A percentile compares a stretch with the other conserved stretches of the same genome.
phyloP scores from a whole-genome alignment of 2,797 vertebrate species.

The Centropyge bicolor region DNA sequence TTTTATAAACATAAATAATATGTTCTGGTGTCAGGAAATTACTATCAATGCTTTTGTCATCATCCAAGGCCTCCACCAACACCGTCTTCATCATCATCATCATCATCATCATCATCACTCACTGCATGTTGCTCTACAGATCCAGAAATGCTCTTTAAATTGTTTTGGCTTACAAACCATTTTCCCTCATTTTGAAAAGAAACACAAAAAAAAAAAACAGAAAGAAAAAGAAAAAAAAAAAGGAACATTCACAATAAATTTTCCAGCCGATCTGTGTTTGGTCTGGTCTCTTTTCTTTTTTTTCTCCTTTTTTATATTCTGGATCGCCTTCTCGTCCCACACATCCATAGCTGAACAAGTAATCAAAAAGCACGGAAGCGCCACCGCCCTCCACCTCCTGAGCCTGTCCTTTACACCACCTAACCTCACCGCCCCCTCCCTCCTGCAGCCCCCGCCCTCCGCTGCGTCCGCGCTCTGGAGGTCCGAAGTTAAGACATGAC shows the following conservation, averaged over 20 bases:
- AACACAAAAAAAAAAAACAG: slow-evolving; percentile 58
- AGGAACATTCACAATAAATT: slow-evolving; percentile 88
- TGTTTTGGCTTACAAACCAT: slow-evolving; percentile 88
- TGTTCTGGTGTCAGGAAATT: slow-evolving; percentile 77
- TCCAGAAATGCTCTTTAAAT: slow-evolving; percentile 84
- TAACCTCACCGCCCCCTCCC: slow-evolving; percentile 47
- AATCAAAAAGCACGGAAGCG: slow-evolving; percentile 82
- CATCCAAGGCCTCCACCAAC: slow-evolving; percentile 27
- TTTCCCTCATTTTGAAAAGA: slow-evolving; percentile 82
- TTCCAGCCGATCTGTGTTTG: slow-evolving; percentile 85
- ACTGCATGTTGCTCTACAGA: slow-evolving; percentile 87
- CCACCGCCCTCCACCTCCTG: slow-evolving; percentile 34
- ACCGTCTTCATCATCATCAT: slow-evolving; percentile 32
- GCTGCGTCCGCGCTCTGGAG: slow-evolving; percentile 43
- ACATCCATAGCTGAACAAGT: slow-evolving; percentile 85
- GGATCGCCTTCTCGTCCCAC: slow-evolving; percentile 56
- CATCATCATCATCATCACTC: slow-evolving; percentile 53
- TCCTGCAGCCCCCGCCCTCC: neutral
- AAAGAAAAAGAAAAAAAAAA: slow-evolving; percentile 41
- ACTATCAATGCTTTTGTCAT: slow-evolving; percentile 36
- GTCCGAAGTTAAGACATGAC: slow-evolving; percentile 93
- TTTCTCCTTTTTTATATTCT: slow-evolving; percentile 60
- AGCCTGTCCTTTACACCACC: slow-evolving; percentile 61
- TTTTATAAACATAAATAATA: slow-evolving; percentile 88
- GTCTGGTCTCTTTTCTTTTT: slow-evolving; percentile 45